Evolutionary conservation across 2,888 invertebrate genomes (phyloP), one percentile per base, ranked within the genome.

Genomic region (Crioceris asparagi): DNA sequence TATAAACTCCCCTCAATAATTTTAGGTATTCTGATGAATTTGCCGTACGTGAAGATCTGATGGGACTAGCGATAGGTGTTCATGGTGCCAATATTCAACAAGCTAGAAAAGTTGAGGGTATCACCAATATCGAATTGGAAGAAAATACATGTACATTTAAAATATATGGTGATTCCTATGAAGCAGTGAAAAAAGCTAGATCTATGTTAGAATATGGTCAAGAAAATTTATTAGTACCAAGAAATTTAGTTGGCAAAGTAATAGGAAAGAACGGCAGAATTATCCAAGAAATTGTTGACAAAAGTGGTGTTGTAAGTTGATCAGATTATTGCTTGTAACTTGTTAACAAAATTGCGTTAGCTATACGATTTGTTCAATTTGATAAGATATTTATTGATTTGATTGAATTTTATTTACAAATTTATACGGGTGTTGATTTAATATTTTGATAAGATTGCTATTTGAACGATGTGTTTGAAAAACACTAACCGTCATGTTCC

Each of bases 241-340:
- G 93, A 53, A 82, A 83, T 57, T 75, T 97, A 55, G 96, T 98
- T 47, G 94, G 96, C 53, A 93, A 93, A 74, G 92, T 96, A 49
- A 93, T 93, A 68, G 97, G 97, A 50, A 96, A 94, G 70, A 93
- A 87, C 69, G 97, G 97, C 26, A 79, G 92, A 62, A 92, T 94
- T 63, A 98, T 98, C 55, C 93, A 94, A 70, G 97, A 98, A 74
- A 98, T 98, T 66, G 97, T 98, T 40, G 98, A 98, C 71, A 97
- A 97, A 73, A 93, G 94, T 66, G 96, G 96, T 51, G 97, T 98
- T 52, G 93, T 90, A 70, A 76, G 86, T 73, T 11, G n/a, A n/a
- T n/a, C n/a, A n/a, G n/a, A n/a, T n/a, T n/a, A n/a, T n/a, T n/a
- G n/a, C n/a, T n/a, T n/a, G n/a, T n/a, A n/a, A n/a, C n/a, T n/a